Evolutionary conservation across 2,113 vertebrate genomes (phyloP).

Genomic region (Eolophus roseicapilla): DNA sequence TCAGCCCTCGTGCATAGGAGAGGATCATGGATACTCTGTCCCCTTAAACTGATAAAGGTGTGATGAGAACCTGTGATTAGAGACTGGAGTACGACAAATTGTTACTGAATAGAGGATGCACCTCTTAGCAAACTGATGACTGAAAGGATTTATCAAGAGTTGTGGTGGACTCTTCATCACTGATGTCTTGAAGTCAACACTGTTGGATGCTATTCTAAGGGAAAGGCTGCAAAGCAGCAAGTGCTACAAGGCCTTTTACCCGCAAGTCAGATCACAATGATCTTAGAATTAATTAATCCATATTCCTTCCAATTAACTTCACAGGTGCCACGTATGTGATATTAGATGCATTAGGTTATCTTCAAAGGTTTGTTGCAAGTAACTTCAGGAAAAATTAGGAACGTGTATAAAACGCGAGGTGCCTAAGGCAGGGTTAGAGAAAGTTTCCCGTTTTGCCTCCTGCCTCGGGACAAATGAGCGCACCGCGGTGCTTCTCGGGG

Average conservation of each 20-base stretch:
- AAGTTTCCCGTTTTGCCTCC: neutral
- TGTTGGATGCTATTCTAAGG: neutral
- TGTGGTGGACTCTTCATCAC: neutral
- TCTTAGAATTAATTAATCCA: neutral
- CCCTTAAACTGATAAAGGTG: neutral
- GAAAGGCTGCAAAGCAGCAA: neutral
- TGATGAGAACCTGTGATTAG: neutral
- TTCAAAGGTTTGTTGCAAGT: neutral
- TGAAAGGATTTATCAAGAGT: neutral
- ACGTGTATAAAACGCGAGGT: neutral
- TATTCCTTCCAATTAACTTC: neutral
- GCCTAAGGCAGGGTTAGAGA: neutral
- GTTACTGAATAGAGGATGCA: neutral
- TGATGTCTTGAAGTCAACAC: neutral
- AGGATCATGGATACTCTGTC: neutral
- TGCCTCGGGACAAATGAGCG: neutral
- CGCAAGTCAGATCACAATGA: neutral
- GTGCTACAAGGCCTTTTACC: neutral
- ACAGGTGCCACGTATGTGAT: neutral
- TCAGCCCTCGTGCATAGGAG: neutral
- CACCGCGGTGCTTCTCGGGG: neutral
- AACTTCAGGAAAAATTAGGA: neutral
- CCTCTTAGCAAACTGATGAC: neutral
- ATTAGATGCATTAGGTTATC: neutral
- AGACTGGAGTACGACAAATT: neutral